phyloP scores from a whole-genome alignment of 2,888 invertebrate species.

The Diaprepes abbreviatus region DNA sequence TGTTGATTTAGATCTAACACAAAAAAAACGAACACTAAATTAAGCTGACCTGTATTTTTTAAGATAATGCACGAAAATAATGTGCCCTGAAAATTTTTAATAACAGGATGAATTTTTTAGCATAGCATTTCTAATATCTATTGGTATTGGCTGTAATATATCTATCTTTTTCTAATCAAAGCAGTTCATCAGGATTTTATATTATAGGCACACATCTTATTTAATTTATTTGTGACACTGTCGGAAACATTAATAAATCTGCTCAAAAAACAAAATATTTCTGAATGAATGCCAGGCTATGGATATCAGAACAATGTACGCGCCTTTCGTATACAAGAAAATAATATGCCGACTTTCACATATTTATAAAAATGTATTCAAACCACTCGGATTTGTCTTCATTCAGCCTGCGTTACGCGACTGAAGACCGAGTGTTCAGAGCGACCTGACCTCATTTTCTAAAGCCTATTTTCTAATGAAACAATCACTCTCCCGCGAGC shows the following conservation, averaged over 20 bases:
- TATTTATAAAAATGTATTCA: background rate
- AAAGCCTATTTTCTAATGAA: slow-evolving; percentile 19
- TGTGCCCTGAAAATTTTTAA: too few relatives aligned
- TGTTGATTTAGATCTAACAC: too few relatives aligned
- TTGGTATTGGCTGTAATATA: too few relatives aligned
- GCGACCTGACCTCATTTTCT: background rate
- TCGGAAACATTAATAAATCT: background rate
- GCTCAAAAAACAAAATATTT: background rate
- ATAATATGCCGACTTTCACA: background rate
- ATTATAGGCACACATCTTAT: too few relatives aligned
- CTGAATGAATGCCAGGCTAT: background rate
- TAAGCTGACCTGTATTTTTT: too few relatives aligned
- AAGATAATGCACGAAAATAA: too few relatives aligned
- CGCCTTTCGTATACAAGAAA: background rate
- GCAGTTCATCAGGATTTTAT: too few relatives aligned
- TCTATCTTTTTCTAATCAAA: too few relatives aligned
- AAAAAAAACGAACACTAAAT: too few relatives aligned
- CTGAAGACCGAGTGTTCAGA: background rate
- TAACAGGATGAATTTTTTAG: too few relatives aligned
- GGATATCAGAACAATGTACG: background rate
- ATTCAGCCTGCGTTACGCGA: background rate
- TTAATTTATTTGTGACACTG: background rate
- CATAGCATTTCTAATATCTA: too few relatives aligned
- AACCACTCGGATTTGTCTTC: background rate
- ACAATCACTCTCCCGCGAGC: slow-evolving; percentile 26